Evolutionary conservation across 2,113 vertebrate genomes (phyloP), one percentile per base, ranked within the genome.

Genomic region (Caretta caretta): DNA sequence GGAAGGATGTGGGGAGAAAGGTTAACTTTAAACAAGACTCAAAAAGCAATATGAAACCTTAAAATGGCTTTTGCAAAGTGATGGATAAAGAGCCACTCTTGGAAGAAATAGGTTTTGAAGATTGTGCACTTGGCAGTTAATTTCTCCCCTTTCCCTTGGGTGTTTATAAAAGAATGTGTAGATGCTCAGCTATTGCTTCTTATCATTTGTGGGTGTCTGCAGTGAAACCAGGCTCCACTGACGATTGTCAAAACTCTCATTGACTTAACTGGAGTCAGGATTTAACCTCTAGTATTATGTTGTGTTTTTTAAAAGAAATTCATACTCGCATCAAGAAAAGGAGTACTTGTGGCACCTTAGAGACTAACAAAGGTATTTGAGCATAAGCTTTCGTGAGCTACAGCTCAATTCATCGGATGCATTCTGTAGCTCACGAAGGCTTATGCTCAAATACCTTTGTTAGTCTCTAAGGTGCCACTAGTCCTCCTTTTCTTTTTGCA

Each of bases 151-250:
- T 57, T 51, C 53, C 29, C 38, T 16, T 16, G 50, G 50, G 5
- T 69, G 0, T 20, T 1, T 35, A 27, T 49, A 1, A 11, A 17
- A 65, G 38, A 2, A 9, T 0, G 1, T 35, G 53, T 29, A 80
- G 89, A 10, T 59, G 14, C 4, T 2, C 8, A 10, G 0, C 38
- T 84, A 0, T 49, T 17, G 1, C 24, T 5, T 1, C 42, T 80
- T 3, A 4, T 29, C 54, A 56, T 13, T 12, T 69, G 56, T 50
- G 49, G 5, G 16, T 22, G 0, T n/a, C 90, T 16, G 4, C 85
- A 91, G 83, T 84, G 24, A 29, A 80, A 69, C 48, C 17, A 17
- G 53, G 4, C 31, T 80, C 29, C n/a, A 27, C 0, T 4, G 20
- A 69, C 54, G 56, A 29, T 31, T 88, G 54, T 27, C 54, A 14